These are phyloP conservation scores for Petroica traversi DNA, from an alignment of 2,113 vertebrate genomes.

Conservation along the genomic window DNA sequence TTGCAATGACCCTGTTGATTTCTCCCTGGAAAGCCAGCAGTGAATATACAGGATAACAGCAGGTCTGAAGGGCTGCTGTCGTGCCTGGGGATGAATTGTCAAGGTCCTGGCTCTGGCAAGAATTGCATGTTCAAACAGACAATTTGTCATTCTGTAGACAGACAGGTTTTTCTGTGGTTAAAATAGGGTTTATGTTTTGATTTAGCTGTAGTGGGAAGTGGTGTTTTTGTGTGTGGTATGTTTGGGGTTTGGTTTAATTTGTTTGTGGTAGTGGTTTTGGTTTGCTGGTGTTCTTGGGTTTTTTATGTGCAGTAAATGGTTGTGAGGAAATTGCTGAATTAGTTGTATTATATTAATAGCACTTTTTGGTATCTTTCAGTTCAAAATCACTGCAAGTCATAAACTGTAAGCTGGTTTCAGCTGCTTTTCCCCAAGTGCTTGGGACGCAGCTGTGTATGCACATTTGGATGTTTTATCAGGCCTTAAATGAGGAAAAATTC, in stretches of 20 bases:
- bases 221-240: background rate
- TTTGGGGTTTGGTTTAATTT: background rate
- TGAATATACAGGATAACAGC: background rate
- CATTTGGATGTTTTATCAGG: background rate
- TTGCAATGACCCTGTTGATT: background rate
- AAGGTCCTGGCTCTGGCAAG: background rate
- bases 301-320: background rate
- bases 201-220: accelerated
- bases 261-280: background rate
- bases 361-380: background rate
- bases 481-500: background rate
- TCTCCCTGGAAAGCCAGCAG: background rate
- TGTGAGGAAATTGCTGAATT: background rate
- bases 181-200: background rate
- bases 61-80: background rate
- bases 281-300: too few relatives aligned
- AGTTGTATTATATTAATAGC: background rate
- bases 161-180: background rate
- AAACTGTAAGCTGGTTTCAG: background rate
- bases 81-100: background rate
- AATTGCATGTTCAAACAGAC: background rate
- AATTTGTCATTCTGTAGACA: background rate
- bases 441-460: background rate
- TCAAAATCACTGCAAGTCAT: background rate
- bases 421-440: background rate